Percentiles rank a stretch among this genome's conserved stretches.
phyloP scores from a whole-genome alignment of 1,140 invertebrate genomes.

The Dendroctonus ponderosae region DNA sequence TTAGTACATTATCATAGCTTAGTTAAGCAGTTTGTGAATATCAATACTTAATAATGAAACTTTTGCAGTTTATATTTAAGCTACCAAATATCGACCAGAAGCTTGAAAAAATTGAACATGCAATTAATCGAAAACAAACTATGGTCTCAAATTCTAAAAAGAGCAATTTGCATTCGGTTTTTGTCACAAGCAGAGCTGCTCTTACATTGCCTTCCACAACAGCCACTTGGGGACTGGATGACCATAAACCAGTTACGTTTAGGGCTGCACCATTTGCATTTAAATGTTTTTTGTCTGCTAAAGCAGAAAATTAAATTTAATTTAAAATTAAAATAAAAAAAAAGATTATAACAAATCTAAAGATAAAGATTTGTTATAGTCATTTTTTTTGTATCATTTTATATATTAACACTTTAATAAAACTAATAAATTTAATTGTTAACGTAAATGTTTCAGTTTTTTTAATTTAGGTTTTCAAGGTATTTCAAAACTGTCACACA shows the following conservation, averaged over 20 bases:
- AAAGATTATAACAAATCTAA: no score
- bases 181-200: constrained; percentile 26
- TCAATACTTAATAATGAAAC: not conserved
- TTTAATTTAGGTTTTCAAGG: no score
- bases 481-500: no score
- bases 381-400: no score
- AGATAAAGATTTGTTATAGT: no score
- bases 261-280: constrained; percentile 45
- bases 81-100: constrained; percentile 40
- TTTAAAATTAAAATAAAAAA: no score
- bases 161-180: constrained; percentile 34
- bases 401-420: no score
- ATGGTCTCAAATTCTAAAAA: constrained; percentile 38
- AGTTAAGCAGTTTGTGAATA: no score
- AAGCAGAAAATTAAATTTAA: no score
- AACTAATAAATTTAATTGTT: no score
- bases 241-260: constrained; percentile 42
- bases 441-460: no score
- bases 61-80: constrained; percentile 27
- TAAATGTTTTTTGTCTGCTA: not conserved
- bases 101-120: constrained; percentile 39
- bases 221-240: constrained; percentile 47
- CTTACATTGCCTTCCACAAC: constrained; percentile 35
- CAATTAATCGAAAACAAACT: constrained; percentile 42
- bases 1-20: no score